Conservation (phyloP, 1,140 invertebrate species). For the Drosophila sturtevanti region DNA sequence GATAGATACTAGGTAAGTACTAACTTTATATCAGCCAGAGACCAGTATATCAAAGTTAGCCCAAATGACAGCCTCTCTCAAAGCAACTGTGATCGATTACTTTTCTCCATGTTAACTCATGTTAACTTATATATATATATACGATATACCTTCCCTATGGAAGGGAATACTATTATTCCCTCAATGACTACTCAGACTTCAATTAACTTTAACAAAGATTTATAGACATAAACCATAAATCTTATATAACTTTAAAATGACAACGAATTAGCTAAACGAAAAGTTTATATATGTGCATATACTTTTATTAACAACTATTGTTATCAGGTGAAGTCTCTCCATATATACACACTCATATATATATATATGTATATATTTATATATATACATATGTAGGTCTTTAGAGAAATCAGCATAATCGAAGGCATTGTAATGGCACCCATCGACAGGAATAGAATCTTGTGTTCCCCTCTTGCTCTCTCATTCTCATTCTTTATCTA, state of each 20-base stretch:
- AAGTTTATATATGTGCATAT: not conserved
- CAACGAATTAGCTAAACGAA: not conserved
- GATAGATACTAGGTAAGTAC: no score
- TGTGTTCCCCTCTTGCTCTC: not conserved
- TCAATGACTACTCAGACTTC: not conserved
- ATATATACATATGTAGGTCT: not conserved
- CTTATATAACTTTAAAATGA: not conserved
- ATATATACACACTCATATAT: no score
- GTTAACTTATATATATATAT: no score
- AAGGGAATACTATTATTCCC: no score
- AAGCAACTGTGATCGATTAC: no score
- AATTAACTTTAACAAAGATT: not conserved
- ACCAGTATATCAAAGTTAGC: no score
- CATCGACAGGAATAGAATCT: not conserved
- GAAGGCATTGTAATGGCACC: not conserved
- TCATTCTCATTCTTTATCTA: not conserved
- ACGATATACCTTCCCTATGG: no score
- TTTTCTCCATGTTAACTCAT: no score
- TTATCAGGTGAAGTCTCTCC: no score
- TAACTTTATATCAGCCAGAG: no score
- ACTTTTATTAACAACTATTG: slow-evolving; percentile 1
- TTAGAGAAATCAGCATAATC: slow-evolving; percentile 8
- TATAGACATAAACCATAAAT: not conserved
- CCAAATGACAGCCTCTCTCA: no score
- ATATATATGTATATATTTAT: no score